These are phyloP conservation scores for Danionella cerebrum DNA, from an alignment of 2,113 vertebrate species.

Conservation along the genomic window DNA sequence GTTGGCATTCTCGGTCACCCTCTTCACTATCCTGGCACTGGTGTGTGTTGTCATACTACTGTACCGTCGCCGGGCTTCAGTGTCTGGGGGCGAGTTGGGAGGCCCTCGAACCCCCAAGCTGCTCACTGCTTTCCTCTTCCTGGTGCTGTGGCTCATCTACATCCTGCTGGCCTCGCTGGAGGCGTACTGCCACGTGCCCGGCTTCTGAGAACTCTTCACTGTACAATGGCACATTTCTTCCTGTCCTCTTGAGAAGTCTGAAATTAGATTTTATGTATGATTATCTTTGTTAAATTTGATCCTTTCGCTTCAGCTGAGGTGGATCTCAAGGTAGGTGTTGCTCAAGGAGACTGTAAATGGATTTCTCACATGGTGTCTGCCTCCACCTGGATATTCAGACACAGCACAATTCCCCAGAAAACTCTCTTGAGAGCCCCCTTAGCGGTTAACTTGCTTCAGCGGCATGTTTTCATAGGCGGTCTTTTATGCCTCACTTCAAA, in stretches of 20 bases:
- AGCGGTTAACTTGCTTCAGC: not conserved
- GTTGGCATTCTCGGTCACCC: conserved; percentile 74
- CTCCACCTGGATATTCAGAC: conserved; percentile 2
- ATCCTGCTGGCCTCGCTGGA: conserved; percentile 70
- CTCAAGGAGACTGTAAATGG: conserved; percentile 4
- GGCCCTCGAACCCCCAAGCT: conserved; percentile 72
- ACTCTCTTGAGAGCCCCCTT: conserved; percentile 7
- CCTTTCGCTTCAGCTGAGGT: conserved; percentile 13
- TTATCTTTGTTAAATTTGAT: conserved; percentile 20
- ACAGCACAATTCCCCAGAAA: conserved; percentile 1
- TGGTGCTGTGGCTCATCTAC: conserved; percentile 70
- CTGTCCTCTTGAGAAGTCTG: conserved; percentile 23
- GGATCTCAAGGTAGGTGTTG: conserved; percentile 13
- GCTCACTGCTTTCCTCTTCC: conserved; percentile 64
- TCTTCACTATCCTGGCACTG: conserved; percentile 72
- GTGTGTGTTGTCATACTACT: conserved; percentile 57
- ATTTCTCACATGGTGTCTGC: conserved; percentile 10
- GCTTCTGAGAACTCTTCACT: conserved; percentile 54
- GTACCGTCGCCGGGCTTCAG: conserved; percentile 63
- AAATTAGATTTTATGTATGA: conserved; percentile 39
- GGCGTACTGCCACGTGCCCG: conserved; percentile 70
- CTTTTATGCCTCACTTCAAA: not conserved
- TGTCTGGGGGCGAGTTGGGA: conserved; percentile 70
- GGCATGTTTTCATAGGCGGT: not conserved
- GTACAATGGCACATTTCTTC: conserved; percentile 24